A percentile compares a stretch with the other conserved stretches of the same genome.
Conservation (phyloP, 2,113 vertebrate genomes). For the Vidua chalybeata region DNA sequence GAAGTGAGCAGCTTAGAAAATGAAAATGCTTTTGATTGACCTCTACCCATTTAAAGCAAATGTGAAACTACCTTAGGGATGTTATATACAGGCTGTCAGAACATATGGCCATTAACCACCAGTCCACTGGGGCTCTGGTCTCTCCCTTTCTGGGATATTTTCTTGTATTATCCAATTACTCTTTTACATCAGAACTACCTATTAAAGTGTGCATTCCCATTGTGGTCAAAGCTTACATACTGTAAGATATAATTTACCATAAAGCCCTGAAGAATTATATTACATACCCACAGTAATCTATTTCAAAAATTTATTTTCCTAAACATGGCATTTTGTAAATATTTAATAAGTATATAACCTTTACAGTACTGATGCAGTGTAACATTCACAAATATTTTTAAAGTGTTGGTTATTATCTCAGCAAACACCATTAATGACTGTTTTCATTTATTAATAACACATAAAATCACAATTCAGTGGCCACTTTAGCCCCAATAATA, state of each 20-base stretch:
- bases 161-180: background rate
- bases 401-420: background rate
- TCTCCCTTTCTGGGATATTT: background rate
- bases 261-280: background rate
- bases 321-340: background rate
- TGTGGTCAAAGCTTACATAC: background rate
- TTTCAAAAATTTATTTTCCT: background rate
- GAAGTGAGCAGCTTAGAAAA: background rate
- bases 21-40: conserved; percentile 10
- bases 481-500: background rate
- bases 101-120: background rate
- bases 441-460: background rate
- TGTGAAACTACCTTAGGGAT: background rate
- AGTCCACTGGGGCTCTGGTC: background rate
- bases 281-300: background rate
- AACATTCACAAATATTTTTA: background rate
- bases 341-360: background rate
- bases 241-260: background rate
- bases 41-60: background rate
- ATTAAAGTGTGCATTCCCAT: background rate
- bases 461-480: background rate
- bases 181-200: background rate
- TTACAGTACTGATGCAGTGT: background rate
- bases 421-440: background rate
- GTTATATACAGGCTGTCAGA: background rate